Conservation (phyloP, 2,113 vertebrate species). For the Phyllopteryx taeniolatus region DNA sequence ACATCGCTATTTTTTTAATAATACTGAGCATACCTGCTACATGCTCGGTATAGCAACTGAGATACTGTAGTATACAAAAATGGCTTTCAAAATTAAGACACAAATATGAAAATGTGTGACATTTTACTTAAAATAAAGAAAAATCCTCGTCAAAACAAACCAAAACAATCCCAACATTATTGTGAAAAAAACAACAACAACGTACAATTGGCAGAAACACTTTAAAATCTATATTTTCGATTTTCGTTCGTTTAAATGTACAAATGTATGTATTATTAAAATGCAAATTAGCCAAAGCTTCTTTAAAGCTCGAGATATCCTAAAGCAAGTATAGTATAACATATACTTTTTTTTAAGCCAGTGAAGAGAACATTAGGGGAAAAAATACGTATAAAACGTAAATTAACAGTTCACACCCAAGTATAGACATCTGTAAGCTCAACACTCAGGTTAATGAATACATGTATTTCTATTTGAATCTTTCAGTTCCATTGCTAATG, state of each 20-base stretch:
- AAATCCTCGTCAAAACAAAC: no score
- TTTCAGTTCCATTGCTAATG: background rate
- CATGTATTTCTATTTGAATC: background rate
- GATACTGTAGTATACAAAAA: background rate
- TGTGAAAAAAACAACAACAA: no score
- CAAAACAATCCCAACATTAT: no score
- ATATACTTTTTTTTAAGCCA: no score
- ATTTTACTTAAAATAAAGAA: no score
- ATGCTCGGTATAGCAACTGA: background rate
- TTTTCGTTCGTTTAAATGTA: no score
- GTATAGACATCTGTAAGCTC: background rate
- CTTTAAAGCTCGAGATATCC: no score
- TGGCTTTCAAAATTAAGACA: background rate
- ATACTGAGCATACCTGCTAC: background rate
- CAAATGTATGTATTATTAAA: no score
- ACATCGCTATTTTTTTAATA: background rate
- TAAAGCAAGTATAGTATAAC: background rate
- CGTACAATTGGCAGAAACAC: no score
- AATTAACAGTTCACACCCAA: background rate
- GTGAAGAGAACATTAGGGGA: no score
- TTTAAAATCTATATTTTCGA: no score
- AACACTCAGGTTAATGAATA: background rate
- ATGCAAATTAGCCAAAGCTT: no score
- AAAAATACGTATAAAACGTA: background rate
- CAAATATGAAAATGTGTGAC: background rate